Evolutionary conservation across 2,113 vertebrate species (phyloP), one percentile per base, ranked within the genome.

Genomic region (Atlantisia rogersi): DNA sequence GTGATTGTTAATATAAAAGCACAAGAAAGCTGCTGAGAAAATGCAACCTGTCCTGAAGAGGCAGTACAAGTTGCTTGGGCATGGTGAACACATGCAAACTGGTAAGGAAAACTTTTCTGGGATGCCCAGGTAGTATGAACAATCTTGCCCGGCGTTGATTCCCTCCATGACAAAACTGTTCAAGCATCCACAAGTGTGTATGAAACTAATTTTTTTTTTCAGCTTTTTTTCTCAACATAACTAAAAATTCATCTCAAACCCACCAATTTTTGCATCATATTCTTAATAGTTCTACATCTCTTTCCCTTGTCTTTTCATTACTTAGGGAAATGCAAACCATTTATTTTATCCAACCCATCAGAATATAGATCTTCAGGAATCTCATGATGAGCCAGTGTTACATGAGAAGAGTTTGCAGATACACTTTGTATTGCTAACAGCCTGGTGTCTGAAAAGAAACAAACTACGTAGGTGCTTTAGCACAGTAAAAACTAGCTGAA

Each of bases 291-390:
- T 80, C 59, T 63, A 24, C 2, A 7, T 4, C 12, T 32, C 15
- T 58, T 71, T 42, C 40, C 59, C 25, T 40, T 60, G 29, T 88
- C 10, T 25, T 11, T 55, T 14, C 11, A 7, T 48, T 42, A 31
- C 3, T 80, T 26, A 32, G 17, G 15, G n/a, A 20, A 52, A 11
- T 0, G 2, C 11, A 53, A 15, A 7, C 2, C 4, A 42, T 15
- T 15, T 50, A 4, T n/a, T 37, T 79, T 82, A 37, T 75, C 67
- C 65, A 21, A 48, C 4, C 3, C 1, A 4, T n/a, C 10, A 35
- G 16, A 5, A 7, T 29, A 62, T 55, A 65, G 8, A 42, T 2
- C 22, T 50, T 50, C 48, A 0, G 2, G 35, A 5, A 11, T 68
- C 19, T 40, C 16, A 28, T 15, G 7, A 6, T 31, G 22, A 77